Percentiles rank a stretch among this genome's conserved stretches.
These are phyloP conservation scores for Ips nitidus DNA, from an alignment of 1,140 invertebrate genomes.

Conservation along the genomic window DNA sequence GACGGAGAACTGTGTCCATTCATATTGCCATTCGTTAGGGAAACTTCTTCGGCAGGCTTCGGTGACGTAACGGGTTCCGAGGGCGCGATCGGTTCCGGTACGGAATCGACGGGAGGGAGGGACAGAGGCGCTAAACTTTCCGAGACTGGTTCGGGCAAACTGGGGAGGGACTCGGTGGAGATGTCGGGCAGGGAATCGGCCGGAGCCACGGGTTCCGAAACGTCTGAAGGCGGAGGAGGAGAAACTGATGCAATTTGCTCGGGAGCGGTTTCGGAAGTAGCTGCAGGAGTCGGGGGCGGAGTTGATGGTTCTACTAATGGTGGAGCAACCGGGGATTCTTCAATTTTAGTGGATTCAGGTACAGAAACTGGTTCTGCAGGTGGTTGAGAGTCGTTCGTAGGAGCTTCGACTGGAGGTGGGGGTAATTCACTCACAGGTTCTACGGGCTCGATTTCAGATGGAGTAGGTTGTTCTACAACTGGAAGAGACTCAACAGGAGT, in stretches of 20 bases:
- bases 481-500: conserved; percentile 1
- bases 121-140: conserved; percentile 51
- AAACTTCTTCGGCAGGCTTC: conserved; percentile 22
- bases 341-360: conserved; percentile 18
- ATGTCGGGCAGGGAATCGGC: conserved; percentile 50
- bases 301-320: conserved; percentile 23
- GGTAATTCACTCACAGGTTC: neutral
- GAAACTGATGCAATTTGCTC: conserved; percentile 5
- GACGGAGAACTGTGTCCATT: conserved; percentile 44
- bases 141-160: conserved; percentile 49
- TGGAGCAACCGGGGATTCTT: conserved; percentile 18
- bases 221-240: conserved; percentile 21
- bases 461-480: neutral
- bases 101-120: conserved; percentile 49
- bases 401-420: neutral
- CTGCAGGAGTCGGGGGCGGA: conserved; percentile 28
- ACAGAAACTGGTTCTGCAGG: conserved; percentile 24
- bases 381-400: neutral
- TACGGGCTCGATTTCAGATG: neutral
- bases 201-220: conserved; percentile 35
- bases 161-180: conserved; percentile 51
- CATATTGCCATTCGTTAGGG: conserved; percentile 49
- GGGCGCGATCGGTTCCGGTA: conserved; percentile 47
- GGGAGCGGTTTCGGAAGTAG: conserved; percentile 16
- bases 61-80: conserved; percentile 15